Evolutionary conservation across 2,888 invertebrate species (phyloP), one percentile per base, ranked within the genome.

Genomic region (Criorhina ranunculi): DNA sequence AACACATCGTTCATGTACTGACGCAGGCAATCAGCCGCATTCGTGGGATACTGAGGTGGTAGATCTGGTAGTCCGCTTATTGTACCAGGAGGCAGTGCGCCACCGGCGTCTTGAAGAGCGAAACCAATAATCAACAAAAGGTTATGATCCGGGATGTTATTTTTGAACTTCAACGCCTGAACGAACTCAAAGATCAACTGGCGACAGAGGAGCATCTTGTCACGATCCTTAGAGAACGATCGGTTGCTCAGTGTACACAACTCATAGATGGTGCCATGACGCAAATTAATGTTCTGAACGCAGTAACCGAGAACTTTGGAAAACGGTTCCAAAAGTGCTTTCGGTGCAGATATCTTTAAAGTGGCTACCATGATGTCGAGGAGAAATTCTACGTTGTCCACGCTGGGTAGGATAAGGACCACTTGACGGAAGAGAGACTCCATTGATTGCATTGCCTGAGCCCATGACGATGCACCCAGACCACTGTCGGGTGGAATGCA

Each of bases 151-250:
- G 99, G 98, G 87, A 99, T 95, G 37, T 95, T 96, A 9, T 96
- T 96, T 93, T 99, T 99, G 91, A 99, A 98, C 91, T 98, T 96
- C 80, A 99, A 93, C 0, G 98, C 98, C 91, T 98, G 98, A 55
- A 99, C 96, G 87, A 99, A 93, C 92, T 99, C 99, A 90, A 96
- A 97, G 49, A 99, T 97, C 67, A 98, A 95, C 89, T 97, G 97
- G 64, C 99, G 94, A 64, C 98, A 97, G 55, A 99, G 93, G 86
- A 97, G 95, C 90, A 98, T 93, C 93, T 98, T 98, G 92, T 99
- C 99, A 19, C 99, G 93, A 91, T 99, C 99, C 86, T 97, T 95
- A 4, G 94, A 94, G 91, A 98, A 98, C 7, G 96, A 97, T 87
- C 98, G 94, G 89, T 97, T 96, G 90, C 98, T 98, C 11, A 97